phyloP scores from a whole-genome alignment of 2,888 invertebrate genomes.

The Sesia apiformis region DNA sequence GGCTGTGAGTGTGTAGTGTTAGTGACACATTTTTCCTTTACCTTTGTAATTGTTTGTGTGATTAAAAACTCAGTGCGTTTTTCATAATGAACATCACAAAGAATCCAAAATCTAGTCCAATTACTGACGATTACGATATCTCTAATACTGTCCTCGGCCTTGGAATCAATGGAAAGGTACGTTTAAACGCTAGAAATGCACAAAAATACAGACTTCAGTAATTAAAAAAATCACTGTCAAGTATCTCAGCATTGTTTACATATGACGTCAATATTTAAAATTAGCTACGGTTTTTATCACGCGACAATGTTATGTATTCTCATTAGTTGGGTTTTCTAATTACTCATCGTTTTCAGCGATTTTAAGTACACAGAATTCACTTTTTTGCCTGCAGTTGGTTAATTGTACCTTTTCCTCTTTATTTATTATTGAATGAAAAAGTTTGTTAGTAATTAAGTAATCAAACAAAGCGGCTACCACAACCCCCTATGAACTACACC shows the following conservation, averaged over 20 bases:
- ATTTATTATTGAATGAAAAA: too few relatives aligned
- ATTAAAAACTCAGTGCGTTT: background rate
- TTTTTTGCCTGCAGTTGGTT: too few relatives aligned
- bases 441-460: too few relatives aligned
- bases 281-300: background rate
- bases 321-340: background rate
- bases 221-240: background rate
- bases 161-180: conserved; percentile 96
- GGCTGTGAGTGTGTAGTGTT: conserved; percentile 4
- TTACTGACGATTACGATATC: conserved; percentile 93
- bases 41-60: background rate
- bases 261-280: conserved; percentile 19
- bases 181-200: conserved; percentile 9
- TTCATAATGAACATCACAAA: conserved; percentile 50
- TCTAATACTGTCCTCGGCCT: conserved; percentile 94
- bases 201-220: background rate
- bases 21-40: background rate
- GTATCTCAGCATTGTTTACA: conserved; percentile 21
- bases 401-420: too few relatives aligned
- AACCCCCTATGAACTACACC: too few relatives aligned
- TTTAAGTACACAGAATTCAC: background rate
- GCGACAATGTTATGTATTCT: background rate
- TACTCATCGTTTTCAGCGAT: background rate
- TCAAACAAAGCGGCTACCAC: too few relatives aligned
- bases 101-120: conserved; percentile 84